Evolutionary conservation across 2,113 vertebrate genomes (phyloP).

Genomic region (Callorhinus ursinus): DNA sequence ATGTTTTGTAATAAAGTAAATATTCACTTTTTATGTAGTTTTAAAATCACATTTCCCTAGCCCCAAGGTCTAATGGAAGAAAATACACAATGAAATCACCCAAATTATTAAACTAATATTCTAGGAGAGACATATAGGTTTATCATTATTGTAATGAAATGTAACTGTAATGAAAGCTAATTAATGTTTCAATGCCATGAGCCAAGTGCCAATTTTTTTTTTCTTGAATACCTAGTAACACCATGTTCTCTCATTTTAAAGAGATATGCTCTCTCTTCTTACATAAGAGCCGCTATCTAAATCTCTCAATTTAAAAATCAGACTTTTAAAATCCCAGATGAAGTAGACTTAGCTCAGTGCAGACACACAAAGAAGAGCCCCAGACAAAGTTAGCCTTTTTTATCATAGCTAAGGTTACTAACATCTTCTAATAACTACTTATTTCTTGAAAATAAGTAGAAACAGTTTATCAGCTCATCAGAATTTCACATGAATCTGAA

Average conservation of each 20-base stretch:
- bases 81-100: background rate
- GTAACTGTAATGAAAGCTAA: background rate
- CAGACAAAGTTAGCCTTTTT: background rate
- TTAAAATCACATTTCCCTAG: slow-evolving; percentile 5
- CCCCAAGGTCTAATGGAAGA: slow-evolving; percentile 5
- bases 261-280: slow-evolving; percentile 13
- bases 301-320: background rate
- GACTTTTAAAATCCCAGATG: background rate
- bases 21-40: background rate
- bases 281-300: background rate
- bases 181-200: slow-evolving; percentile 29
- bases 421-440: slow-evolving; percentile 40
- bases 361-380: background rate
- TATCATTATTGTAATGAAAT: background rate
- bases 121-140: background rate
- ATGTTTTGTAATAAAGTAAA: slow-evolving; percentile 22
- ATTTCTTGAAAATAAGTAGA: slow-evolving; percentile 2
- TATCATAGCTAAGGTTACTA: background rate
- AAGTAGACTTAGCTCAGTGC: background rate
- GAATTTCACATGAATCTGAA: slow-evolving; percentile 27
- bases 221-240: slow-evolving; percentile 30
- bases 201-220: slow-evolving; percentile 30
- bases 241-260: slow-evolving; percentile 34
- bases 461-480: background rate
- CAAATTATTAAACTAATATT: slow-evolving; percentile 51